Conservation (phyloP, 1,140 invertebrate genomes). For the Ctenoplectra terminalis region DNA sequence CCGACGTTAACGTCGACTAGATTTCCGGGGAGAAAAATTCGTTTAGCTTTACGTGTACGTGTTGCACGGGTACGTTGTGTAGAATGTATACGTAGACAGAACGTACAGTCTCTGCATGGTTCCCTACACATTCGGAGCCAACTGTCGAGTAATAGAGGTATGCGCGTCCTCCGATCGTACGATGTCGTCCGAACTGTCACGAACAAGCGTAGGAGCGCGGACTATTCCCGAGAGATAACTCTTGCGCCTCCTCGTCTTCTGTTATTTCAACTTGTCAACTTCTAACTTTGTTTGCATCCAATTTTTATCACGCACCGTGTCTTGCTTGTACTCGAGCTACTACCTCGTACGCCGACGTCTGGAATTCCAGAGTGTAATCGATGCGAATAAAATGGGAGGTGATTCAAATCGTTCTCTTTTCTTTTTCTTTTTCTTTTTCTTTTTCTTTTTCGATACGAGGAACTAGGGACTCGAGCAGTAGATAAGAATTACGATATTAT, state of each 20-base stretch:
- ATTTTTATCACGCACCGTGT: slow-evolving; percentile 12
- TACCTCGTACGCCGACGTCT: neutral
- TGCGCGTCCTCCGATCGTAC: slow-evolving; percentile 36
- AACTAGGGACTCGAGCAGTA: neutral
- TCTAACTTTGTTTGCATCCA: neutral
- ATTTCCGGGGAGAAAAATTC: slow-evolving; percentile 29
- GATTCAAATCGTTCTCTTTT: slow-evolving; percentile 10
- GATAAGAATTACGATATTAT: neutral
- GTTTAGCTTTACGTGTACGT: neutral
- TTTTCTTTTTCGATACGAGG: neutral
- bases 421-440: too few relatives aligned
- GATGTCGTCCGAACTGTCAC: slow-evolving; percentile 57
- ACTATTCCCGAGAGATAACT: slow-evolving; percentile 29
- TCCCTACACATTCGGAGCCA: slow-evolving; percentile 33
- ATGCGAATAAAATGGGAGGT: neutral
- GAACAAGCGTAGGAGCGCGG: slow-evolving; percentile 22
- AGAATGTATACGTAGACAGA: neutral
- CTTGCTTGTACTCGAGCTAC: neutral
- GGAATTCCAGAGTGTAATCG: slow-evolving; percentile 11
- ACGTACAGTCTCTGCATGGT: neutral
- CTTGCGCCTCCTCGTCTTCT: neutral
- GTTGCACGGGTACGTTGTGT: neutral
- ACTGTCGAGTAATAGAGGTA: slow-evolving; percentile 36
- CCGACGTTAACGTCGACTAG: slow-evolving; percentile 29
- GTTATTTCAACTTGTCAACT: slow-evolving; percentile 12